Base-by-base conservation (phyloP, 2,888 invertebrate species). In the Pseudeuparius sepicola region DNA sequence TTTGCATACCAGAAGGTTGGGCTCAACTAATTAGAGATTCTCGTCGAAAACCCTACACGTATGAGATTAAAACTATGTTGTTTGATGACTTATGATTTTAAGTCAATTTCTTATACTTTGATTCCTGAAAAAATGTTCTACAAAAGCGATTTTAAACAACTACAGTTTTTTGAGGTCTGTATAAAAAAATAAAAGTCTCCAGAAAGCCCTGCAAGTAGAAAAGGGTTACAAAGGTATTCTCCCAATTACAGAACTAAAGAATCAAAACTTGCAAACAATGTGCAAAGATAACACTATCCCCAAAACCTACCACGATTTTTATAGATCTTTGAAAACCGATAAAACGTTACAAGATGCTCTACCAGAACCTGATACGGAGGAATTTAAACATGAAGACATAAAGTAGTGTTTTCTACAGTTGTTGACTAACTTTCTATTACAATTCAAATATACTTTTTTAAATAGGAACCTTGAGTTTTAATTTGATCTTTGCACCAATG, bases 1-100 rank as follows among this genome's bases (percentile, higher is more conserved):
- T 50, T 7, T 52, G 51, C 34, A 49, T 40, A 10, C 48, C 48
- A 27, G 51, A 52, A 28, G 46, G 37, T 1, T 43, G 44, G 41
- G 41, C 46, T 7, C 44, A 48, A 36, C 10, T 46, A 15, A 47
- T 48, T 26, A 25, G 46, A 44, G 28, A 34, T 31, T 24, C 45
- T 10, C 36, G 47, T 31, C 31, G 35, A 24, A 42, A 24, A 12
- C 46, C 46, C 24, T 4, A 26, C n/a, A 40, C 42, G 31, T 45
- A 44, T 37, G 38, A 16, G 20, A 37, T 39, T 6, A 34, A 32
- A 24, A 34, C 13, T 20, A 27, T 45, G 24, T 9, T 23, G 29
- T 42, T 37, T 36, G 37, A 44, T 31, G 38, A 45, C 14, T 37
- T 45, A 30, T 41, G 31, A n/a, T n/a, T n/a, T n/a, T n/a, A n/a